phyloP scores from a whole-genome alignment of 2,888 invertebrate genomes.

The Agriopis leucophaearia region DNA sequence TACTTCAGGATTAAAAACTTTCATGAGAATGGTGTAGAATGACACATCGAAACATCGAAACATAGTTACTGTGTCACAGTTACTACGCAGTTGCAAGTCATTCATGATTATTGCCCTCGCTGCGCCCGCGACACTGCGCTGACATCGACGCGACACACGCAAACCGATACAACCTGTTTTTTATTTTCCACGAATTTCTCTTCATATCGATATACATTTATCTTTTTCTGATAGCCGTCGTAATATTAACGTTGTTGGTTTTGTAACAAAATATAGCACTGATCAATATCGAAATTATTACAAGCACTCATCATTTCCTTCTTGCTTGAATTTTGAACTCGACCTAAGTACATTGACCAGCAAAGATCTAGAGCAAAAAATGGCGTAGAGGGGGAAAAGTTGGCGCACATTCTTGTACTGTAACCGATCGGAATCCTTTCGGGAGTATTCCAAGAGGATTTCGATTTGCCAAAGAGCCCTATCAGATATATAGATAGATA shows the following conservation, averaged over 20 bases:
- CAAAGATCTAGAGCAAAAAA: too few relatives aligned
- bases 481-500: too few relatives aligned
- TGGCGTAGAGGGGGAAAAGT: too few relatives aligned
- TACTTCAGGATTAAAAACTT: too few relatives aligned
- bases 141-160: conserved; percentile 50
- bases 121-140: conserved; percentile 57
- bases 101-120: conserved; percentile 55
- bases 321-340: neutral
- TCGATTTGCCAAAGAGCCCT: too few relatives aligned
- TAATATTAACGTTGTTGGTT: conserved; percentile 14
- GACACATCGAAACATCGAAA: neutral
- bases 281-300: conserved; percentile 5
- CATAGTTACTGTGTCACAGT: conserved; percentile 41
- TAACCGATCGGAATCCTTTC: too few relatives aligned
- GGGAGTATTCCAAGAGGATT: too few relatives aligned
- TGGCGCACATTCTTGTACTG: too few relatives aligned
- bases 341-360: too few relatives aligned
- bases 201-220: conserved; percentile 37
- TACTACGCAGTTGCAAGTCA: conserved; percentile 36
- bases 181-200: conserved; percentile 44
- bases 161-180: conserved; percentile 54
- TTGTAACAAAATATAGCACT: neutral
- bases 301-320: neutral
- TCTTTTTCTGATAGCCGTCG: conserved; percentile 32
- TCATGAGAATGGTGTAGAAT: too few relatives aligned